A percentile compares a stretch with the other conserved stretches of the same genome.
Conservation (phyloP, 2,888 invertebrate species). For the Blomia tropicalis region DNA sequence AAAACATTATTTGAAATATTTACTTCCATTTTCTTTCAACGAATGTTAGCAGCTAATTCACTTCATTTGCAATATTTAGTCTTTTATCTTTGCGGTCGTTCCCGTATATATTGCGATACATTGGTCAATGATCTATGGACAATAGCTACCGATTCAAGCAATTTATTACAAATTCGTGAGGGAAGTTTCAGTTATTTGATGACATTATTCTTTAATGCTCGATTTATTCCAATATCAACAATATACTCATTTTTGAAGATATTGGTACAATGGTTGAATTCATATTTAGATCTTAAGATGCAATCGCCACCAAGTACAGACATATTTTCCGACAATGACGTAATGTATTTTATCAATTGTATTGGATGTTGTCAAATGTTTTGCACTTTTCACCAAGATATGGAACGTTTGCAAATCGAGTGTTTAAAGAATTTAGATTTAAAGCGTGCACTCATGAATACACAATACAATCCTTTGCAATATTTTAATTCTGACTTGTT, state of each 20-base stretch:
- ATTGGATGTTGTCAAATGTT: conserved; percentile 6
- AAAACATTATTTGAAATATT: not conserved
- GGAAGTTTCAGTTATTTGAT: not conserved
- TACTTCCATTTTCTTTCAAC: not conserved
- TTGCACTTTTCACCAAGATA: not conserved
- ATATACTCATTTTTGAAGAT: conserved; percentile 9
- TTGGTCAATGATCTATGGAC: conserved; percentile 9
- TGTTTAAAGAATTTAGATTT: conserved; percentile 5
- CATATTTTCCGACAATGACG: not conserved
- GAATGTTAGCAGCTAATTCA: not conserved
- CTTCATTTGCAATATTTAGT: not conserved
- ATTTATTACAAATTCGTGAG: not conserved
- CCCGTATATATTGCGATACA: not conserved
- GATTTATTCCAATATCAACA: not conserved
- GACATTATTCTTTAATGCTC: not conserved
- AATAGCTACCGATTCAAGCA: not conserved
- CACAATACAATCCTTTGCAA: not conserved
- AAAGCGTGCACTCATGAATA: not conserved
- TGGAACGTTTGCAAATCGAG: not conserved
- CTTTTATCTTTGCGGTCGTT: conserved; percentile 1
- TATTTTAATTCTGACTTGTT: not conserved
- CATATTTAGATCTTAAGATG: not conserved
- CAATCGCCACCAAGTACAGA: not conserved
- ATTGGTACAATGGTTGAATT: conserved; percentile 3
- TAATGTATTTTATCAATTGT: not conserved